Evolutionary conservation across 1,140 invertebrate species (phyloP).

Genomic region (Diabrotica virgifera): DNA sequence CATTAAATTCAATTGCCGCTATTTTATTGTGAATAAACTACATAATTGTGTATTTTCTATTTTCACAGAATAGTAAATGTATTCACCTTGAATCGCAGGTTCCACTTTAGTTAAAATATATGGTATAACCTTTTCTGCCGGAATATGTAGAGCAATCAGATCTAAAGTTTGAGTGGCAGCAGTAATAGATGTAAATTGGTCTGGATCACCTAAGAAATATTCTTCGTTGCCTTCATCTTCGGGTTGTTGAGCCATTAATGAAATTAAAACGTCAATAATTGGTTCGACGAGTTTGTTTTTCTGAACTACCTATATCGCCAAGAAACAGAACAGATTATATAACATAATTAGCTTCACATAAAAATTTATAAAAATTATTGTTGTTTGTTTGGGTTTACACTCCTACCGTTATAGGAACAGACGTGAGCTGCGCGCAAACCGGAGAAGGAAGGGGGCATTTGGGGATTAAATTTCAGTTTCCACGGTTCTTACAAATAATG

Average conservation of each 20-base stretch:
- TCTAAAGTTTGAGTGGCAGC: conserved; percentile 73
- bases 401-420: too few relatives aligned
- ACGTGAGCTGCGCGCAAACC: too few relatives aligned
- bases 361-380: too few relatives aligned
- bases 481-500: too few relatives aligned
- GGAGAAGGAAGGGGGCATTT: too few relatives aligned
- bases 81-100: conserved; percentile 55
- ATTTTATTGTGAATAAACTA: too few relatives aligned
- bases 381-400: too few relatives aligned
- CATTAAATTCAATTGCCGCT: too few relatives aligned
- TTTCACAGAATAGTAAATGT: too few relatives aligned
- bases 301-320: conserved; percentile 55
- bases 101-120: conserved; percentile 61
- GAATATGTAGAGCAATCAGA: conserved; percentile 70
- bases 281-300: conserved; percentile 73
- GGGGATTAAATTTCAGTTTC: too few relatives aligned
- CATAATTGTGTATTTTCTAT: too few relatives aligned
- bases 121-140: conserved; percentile 73
- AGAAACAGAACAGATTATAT: neutral
- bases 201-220: conserved; percentile 59
- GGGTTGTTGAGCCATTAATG: conserved; percentile 60
- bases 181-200: conserved; percentile 59
- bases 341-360: neutral
- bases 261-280: conserved; percentile 67
- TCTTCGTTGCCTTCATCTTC: conserved; percentile 62